Percentiles rank a stretch among this genome's conserved stretches.
Evolutionary conservation across 1,140 invertebrate genomes (phyloP).

Genomic region (Lethrus apterus): DNA sequence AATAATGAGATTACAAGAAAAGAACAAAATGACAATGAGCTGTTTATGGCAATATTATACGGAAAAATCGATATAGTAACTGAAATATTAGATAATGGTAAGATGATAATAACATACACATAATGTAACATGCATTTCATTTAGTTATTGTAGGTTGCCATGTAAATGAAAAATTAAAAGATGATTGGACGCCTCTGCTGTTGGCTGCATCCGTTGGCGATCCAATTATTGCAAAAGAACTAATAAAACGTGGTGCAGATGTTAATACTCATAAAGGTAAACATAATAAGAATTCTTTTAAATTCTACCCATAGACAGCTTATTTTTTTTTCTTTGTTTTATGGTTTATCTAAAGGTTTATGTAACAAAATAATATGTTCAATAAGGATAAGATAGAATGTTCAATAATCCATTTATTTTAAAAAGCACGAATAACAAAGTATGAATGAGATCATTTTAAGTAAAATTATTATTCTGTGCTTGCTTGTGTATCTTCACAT

Average conservation of each 20-base stretch:
- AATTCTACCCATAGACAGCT: no score
- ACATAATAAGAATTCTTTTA: no score
- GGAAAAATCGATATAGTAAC: conserved; percentile 14
- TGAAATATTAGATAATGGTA: conserved; percentile 22
- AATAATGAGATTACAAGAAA: no score
- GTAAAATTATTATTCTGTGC: no score
- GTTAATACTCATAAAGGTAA: conserved; percentile 29
- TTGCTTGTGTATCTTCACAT: no score
- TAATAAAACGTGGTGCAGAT: conserved; percentile 29
- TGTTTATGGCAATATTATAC: conserved; percentile 20
- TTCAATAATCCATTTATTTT: no score
- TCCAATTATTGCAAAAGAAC: conserved; percentile 21
- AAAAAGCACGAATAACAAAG: no score
- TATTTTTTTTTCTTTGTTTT: no score
- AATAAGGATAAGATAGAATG: no score
- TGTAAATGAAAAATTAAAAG: conserved; percentile 24
- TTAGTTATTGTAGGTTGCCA: conserved; percentile 20
- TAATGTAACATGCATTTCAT: background rate
- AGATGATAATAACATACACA: background rate
- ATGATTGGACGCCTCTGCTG: conserved; percentile 31
- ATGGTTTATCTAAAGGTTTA: no score
- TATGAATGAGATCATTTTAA: no score
- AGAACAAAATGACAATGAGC: conserved; percentile 12
- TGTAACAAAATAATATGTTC: no score
- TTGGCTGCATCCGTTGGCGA: conserved; percentile 28